Percentiles rank a stretch among this genome's conserved stretches.
Evolutionary conservation across 1,140 invertebrate species (phyloP).

Genomic region (Papilio glaucus): DNA sequence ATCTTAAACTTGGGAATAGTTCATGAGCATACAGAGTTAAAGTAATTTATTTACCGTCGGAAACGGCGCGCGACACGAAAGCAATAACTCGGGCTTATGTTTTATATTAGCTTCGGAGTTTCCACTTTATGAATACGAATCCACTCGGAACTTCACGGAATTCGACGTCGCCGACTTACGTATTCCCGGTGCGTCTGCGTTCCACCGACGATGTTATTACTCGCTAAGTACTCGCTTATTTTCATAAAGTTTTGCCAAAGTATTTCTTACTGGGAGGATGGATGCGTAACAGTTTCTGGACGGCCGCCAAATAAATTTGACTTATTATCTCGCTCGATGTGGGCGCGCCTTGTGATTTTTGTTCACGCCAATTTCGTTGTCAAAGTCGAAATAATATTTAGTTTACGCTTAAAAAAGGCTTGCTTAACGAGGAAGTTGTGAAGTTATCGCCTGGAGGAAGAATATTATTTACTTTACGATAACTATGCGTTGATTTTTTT

Average conservation of each 20-base stretch:
- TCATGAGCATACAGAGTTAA: constrained; percentile 45
- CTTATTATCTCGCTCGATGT: constrained; percentile 8
- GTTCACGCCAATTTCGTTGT: constrained; percentile 22
- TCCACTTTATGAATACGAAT: constrained; percentile 58
- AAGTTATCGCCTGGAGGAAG: neutral
- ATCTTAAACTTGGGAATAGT: constrained; percentile 45
- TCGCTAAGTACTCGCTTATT: constrained; percentile 34
- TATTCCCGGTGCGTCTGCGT: constrained; percentile 30
- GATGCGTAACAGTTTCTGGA: constrained; percentile 26
- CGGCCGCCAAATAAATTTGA: constrained; percentile 28
- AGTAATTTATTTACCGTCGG: constrained; percentile 55
- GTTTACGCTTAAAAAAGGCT: neutral
- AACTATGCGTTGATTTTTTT: neutral
- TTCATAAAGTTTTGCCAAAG: constrained; percentile 31
- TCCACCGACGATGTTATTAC: constrained; percentile 32
- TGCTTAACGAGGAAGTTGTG: neutral
- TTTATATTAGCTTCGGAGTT: constrained; percentile 61
- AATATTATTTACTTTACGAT: neutral
- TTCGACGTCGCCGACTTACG: constrained; percentile 44
- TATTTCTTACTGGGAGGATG: constrained; percentile 24
- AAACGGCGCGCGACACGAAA: constrained; percentile 51
- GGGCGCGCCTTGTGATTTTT: constrained; percentile 3
- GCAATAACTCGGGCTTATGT: constrained; percentile 58
- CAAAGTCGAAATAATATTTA: constrained; percentile 24
- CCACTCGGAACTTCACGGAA: constrained; percentile 51